Conservation (phyloP, 2,888 invertebrate species). For the Orthosia gothica region DNA sequence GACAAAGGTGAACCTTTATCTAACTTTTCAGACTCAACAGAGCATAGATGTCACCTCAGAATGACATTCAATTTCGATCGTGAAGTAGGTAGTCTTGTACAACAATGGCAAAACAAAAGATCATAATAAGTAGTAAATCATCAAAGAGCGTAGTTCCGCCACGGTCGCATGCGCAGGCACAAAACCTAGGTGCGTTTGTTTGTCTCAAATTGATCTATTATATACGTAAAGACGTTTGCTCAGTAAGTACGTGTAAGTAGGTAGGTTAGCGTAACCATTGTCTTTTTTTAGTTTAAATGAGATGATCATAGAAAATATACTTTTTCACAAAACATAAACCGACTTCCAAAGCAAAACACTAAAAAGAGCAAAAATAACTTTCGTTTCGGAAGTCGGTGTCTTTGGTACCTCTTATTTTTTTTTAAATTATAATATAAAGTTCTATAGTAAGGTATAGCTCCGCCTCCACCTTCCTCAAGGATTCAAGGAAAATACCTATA, state of each 20-base stretch:
- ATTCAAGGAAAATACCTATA: too few relatives aligned
- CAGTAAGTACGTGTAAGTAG: neutral
- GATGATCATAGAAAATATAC: neutral
- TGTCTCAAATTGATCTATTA: conserved; percentile 39
- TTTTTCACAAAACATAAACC: too few relatives aligned
- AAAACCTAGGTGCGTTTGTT: conserved; percentile 59
- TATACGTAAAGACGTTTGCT: conserved; percentile 23
- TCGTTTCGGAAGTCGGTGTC: too few relatives aligned
- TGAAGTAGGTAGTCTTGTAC: neutral
- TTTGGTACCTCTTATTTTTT: too few relatives aligned
- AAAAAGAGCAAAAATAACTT: too few relatives aligned
- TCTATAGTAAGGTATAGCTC: too few relatives aligned
- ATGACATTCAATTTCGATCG: neutral
- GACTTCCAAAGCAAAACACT: too few relatives aligned
- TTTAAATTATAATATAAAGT: too few relatives aligned
- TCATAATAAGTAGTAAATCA: conserved; percentile 46
- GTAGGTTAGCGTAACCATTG: conserved; percentile 3
- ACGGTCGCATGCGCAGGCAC: conserved; percentile 45
- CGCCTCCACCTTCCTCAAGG: too few relatives aligned
- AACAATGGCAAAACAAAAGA: conserved; percentile 38
- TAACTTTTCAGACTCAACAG: neutral
- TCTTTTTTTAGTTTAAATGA: neutral
- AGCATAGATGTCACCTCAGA: neutral
- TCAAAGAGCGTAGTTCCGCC: conserved; percentile 30
- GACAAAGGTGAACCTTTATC: neutral